phyloP scores from a whole-genome alignment of 2,797 vertebrate genomes.

The Babyrousa celebensis region DNA sequence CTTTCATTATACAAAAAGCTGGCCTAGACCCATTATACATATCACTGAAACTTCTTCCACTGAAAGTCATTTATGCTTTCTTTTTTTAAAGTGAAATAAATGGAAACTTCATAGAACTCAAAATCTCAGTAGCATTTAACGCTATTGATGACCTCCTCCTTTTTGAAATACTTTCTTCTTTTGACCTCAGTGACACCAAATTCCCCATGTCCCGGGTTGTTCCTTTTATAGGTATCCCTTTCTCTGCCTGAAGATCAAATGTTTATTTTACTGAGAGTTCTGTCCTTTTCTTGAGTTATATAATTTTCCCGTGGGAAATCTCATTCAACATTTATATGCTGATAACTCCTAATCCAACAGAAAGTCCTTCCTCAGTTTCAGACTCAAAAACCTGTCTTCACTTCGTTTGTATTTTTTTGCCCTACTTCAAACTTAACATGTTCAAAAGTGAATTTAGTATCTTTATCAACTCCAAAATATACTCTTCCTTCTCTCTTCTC shows the following conservation, averaged over 20 bases:
- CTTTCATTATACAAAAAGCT: neutral
- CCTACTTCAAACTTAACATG: constrained; percentile 5
- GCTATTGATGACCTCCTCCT: neutral
- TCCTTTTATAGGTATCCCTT: constrained; percentile 19
- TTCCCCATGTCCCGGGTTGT: neutral
- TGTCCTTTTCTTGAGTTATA: constrained; percentile 44
- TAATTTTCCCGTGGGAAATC: constrained; percentile 19
- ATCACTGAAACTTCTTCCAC: neutral
- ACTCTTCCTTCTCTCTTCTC: neutral
- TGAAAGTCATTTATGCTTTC: neutral
- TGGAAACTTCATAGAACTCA: constrained; percentile 23
- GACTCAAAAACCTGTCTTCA: neutral
- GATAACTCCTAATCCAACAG: constrained; percentile 46
- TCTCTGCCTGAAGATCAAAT: constrained; percentile 63
- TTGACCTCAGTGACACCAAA: constrained; percentile 28
- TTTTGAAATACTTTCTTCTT: constrained; percentile 26
- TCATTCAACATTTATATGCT: constrained; percentile 42
- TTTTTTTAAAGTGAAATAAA: neutral
- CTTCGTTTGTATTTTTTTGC: constrained; percentile 20
- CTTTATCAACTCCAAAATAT: constrained; percentile 1
- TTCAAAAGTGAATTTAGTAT: constrained; percentile 66
- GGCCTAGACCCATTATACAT: neutral
- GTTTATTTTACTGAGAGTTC: constrained; percentile 53
- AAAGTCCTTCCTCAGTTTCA: constrained; percentile 63
- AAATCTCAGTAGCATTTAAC: constrained; percentile 53